phyloP scores from a whole-genome alignment of 2,113 vertebrate genomes.

The Nothocercus nigrocapillus region DNA sequence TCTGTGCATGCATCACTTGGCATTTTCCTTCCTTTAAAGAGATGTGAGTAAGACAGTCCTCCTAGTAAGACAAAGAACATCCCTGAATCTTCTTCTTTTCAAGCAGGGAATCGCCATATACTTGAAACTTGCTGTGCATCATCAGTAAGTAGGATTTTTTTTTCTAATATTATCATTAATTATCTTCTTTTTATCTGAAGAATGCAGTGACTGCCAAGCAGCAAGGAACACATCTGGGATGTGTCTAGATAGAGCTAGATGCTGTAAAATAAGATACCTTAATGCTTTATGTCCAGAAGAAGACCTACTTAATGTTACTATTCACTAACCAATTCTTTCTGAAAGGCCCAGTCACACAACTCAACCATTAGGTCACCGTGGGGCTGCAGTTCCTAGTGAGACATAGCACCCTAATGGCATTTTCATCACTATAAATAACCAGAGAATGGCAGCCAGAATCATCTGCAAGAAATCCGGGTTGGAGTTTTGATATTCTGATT shows the following conservation, averaged over 20 bases:
- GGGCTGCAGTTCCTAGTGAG: not conserved
- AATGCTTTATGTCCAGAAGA: not conserved
- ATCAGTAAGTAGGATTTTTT: not conserved
- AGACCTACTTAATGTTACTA: not conserved
- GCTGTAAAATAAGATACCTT: not conserved
- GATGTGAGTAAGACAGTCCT: not conserved
- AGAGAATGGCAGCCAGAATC: not conserved
- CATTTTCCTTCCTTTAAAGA: constrained; percentile 16
- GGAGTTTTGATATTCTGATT: not conserved
- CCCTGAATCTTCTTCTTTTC: not conserved
- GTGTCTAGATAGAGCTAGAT: not conserved
- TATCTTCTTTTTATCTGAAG: not conserved
- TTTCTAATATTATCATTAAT: not conserved
- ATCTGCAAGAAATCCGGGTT: not conserved
- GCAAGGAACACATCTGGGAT: not conserved
- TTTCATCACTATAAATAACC: not conserved
- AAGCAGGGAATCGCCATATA: not conserved
- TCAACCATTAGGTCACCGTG: not conserved
- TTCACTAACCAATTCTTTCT: not conserved
- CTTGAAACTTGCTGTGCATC: not conserved
- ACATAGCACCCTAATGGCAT: not conserved
- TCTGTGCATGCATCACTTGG: not conserved
- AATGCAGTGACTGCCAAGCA: not conserved
- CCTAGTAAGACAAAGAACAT: not conserved
- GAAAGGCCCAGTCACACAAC: not conserved